Conservation (phyloP, 2,888 invertebrate species). For the Orthosia gothica region DNA sequence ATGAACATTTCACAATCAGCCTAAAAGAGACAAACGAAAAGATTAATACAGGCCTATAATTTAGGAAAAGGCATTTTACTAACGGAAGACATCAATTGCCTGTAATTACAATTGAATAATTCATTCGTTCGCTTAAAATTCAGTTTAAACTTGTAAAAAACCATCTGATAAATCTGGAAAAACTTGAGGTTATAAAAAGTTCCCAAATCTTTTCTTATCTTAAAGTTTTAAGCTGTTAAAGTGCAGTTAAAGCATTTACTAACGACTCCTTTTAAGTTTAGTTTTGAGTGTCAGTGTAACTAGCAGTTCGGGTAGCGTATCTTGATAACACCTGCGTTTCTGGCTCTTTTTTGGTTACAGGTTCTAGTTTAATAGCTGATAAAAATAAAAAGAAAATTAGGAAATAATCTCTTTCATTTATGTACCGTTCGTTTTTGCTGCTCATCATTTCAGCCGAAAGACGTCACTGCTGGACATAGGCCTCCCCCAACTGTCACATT, state of each 20-base stretch:
- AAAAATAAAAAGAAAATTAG: background rate
- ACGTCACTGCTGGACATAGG: no score
- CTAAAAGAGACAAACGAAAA: constrained; percentile 1
- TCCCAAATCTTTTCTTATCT: constrained; percentile 56
- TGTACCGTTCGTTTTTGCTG: no score
- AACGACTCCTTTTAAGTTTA: constrained; percentile 46
- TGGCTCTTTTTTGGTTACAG: background rate
- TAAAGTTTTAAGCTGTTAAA: constrained; percentile 53
- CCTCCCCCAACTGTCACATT: no score
- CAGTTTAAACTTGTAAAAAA: constrained; percentile 43
- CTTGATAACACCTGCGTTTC: constrained; percentile 10
- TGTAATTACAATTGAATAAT: constrained; percentile 55
- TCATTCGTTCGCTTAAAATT: constrained; percentile 42
- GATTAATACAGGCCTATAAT: constrained; percentile 4
- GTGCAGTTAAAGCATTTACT: constrained; percentile 54
- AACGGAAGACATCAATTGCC: constrained; percentile 39
- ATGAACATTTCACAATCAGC: background rate
- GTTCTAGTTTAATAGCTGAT: background rate
- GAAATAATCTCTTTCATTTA: background rate
- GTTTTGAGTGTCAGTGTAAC: constrained; percentile 34
- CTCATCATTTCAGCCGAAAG: no score
- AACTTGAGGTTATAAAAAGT: constrained; percentile 40
- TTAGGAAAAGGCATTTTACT: constrained; percentile 22
- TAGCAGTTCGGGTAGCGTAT: background rate
- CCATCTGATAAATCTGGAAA: constrained; percentile 14